Conservation (phyloP, 2,888 invertebrate genomes). For the Xylocampa areola region DNA sequence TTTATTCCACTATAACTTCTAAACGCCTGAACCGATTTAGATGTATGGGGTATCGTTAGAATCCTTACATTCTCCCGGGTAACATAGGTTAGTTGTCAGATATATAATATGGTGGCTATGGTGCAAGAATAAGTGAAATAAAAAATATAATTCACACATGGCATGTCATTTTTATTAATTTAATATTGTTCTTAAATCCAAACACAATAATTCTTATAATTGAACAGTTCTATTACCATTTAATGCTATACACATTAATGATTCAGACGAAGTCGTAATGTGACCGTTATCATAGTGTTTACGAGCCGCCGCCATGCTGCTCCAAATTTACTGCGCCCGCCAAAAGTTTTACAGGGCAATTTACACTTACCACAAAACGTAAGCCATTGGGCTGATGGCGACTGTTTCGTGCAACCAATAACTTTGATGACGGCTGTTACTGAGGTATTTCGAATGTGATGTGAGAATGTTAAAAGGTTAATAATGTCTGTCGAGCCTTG, state of each 20-base stretch:
- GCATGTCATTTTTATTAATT: too few species aligned
- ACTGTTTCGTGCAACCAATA: constrained; percentile 22
- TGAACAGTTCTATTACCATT: constrained; percentile 26
- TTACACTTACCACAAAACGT: constrained; percentile 32
- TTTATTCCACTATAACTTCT: too few species aligned
- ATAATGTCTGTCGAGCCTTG: too few species aligned
- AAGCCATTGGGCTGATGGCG: constrained; percentile 22
- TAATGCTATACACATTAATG: constrained; percentile 47
- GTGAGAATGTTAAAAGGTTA: not conserved
- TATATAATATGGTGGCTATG: too few species aligned
- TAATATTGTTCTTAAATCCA: not conserved
- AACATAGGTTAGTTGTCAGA: too few species aligned
- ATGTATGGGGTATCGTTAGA: too few species aligned
- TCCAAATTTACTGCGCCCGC: constrained; percentile 51
- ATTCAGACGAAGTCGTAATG: constrained; percentile 40
- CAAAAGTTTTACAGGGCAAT: constrained; percentile 49
- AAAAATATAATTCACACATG: too few species aligned
- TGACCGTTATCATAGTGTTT: constrained; percentile 53
- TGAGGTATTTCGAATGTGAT: not conserved
- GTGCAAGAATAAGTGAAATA: too few species aligned
- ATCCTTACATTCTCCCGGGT: too few species aligned
- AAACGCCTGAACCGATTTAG: too few species aligned
- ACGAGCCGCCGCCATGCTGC: constrained; percentile 41
- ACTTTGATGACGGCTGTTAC: constrained; percentile 7
- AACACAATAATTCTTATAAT: constrained; percentile 4